Evolutionary conservation across 2,113 vertebrate species (phyloP).

Genomic region (Stegostoma tigrinum): DNA sequence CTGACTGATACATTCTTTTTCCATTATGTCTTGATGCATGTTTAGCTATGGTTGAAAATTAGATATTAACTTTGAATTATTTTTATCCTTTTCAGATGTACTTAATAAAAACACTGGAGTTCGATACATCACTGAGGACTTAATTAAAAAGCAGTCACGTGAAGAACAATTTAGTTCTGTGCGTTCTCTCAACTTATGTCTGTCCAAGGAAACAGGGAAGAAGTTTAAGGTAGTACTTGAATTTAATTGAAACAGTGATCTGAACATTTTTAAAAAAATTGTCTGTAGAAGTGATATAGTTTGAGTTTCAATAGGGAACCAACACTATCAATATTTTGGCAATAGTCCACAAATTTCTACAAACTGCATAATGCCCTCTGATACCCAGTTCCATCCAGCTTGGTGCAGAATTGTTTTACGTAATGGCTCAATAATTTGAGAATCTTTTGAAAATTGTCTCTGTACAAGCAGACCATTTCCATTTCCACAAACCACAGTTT

Average conservation of each 20-base stretch:
- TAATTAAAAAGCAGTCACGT: conserved; percentile 63
- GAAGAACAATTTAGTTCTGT: conserved; percentile 62
- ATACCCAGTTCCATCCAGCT: not conserved
- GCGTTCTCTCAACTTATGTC: conserved; percentile 66
- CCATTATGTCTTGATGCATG: not conserved
- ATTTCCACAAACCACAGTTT: too few species aligned
- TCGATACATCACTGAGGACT: conserved; percentile 66
- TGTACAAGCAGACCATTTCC: not conserved
- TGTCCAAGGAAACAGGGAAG: conserved; percentile 61
- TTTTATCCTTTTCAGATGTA: conserved; percentile 50
- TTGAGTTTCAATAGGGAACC: not conserved
- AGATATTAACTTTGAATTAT: not conserved
- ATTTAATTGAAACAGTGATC: not conserved
- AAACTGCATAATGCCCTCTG: not conserved
- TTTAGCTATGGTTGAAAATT: not conserved
- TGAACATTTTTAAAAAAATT: not conserved
- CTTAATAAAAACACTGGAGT: conserved; percentile 51
- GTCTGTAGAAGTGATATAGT: not conserved
- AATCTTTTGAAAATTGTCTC: not conserved
- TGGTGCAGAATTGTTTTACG: not conserved
- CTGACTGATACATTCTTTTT: not conserved
- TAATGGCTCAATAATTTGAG: not conserved
- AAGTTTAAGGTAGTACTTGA: conserved; percentile 64
- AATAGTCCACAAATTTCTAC: not conserved
- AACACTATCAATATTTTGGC: not conserved